Evolutionary conservation across 2,888 invertebrate genomes (phyloP), one percentile per base, ranked within the genome.

Genomic region (Aporophyla nigra): DNA sequence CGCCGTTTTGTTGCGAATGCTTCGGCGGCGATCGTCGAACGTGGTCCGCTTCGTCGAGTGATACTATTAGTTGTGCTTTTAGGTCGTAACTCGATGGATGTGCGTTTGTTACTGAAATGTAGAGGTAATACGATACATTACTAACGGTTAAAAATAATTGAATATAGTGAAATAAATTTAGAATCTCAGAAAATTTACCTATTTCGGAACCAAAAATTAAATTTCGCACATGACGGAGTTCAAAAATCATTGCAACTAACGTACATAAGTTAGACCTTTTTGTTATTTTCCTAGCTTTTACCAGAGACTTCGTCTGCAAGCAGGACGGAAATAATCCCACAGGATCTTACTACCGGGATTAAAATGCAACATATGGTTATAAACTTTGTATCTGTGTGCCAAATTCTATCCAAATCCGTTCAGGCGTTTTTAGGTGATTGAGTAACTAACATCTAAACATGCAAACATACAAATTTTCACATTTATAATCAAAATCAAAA

Each of bases 51-150:
- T 96, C 96, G 91, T 96, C 96, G 1, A 97, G 90, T 0, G 96
- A 92, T 4, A 96, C 97, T 2, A 97, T 89, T 43, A 97, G 91
- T 81, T 96, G 96, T 43, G 95, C 93, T 90, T 96, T 96, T 14
- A 95, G 80, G 24, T 96, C 96, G 92, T 94, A 93, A 79, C 88
- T 93, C 63, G 87, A 54, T 61, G 91, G 88, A 63, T 93, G 92
- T 71, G 89, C 73, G 69, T 85, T 90, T 62, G 91, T 82, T 62
- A 86, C 92, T 91, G 91, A 63, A 80, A 80, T 59, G 12, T 40
- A 1, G 7, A 62, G 58, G n/a, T 5, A 56, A 9, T 56, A 74
- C 33, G 3, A 16, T 19, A 10, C n/a, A 67, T 33, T 74, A 49
- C 6, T 33, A 24, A 72, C 14, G 33, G 2, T 27, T 27, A 5